Base-by-base conservation (phyloP, 2,797 vertebrate species). In the Centroberyx gerrardi region DNA sequence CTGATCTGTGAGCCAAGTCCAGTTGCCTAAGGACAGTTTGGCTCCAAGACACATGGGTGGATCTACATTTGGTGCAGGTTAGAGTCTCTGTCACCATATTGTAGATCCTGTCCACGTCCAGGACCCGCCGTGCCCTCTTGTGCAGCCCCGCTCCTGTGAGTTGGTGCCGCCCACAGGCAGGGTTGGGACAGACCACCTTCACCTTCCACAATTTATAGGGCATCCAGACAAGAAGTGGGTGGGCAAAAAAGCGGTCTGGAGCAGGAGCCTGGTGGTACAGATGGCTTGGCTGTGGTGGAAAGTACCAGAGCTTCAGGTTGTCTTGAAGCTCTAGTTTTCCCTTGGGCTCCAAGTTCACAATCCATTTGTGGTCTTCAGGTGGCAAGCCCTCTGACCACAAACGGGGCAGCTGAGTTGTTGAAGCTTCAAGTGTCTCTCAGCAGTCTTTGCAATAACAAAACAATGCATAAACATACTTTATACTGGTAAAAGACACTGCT, bases 121-220 rank as follows among this genome's bases (percentile, higher is more conserved):
- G 33, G 14, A 66, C 62, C 54, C 17, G 46, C 18, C 31, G 13
- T 49, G 46, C 33, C 33, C 72, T 59, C 46, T 44, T 73, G 70
- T 65, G 52, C n/a, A 73, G 29, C 15, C 70, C 70, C 1, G 22
- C 61, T 3, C 62, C 53, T 5, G 40, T 54, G 5, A 72, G 49
- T 1, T 62, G 60, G 12, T 63, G 61, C 28, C 54, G 61, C 28
- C 5, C 51, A 67, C 51, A 67, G 15, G 22, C 63, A 29, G 18
- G 27, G 55, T 67, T 74, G 13, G 72, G 27, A 51, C 67, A 71
- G 27, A 42, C 18, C 29, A 70, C 51, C n/a, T 49, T 55, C 15
- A 64, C 74, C 33, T 46, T 69, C 74, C 66, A 76, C 13, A 76
- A 17, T 9, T 51, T 76, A 17, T 62, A 76, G 0, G 66, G 74